Evolutionary conservation across 2,888 invertebrate genomes (phyloP), one percentile per base, ranked within the genome.

Genomic region (Serripes groenlandicus): DNA sequence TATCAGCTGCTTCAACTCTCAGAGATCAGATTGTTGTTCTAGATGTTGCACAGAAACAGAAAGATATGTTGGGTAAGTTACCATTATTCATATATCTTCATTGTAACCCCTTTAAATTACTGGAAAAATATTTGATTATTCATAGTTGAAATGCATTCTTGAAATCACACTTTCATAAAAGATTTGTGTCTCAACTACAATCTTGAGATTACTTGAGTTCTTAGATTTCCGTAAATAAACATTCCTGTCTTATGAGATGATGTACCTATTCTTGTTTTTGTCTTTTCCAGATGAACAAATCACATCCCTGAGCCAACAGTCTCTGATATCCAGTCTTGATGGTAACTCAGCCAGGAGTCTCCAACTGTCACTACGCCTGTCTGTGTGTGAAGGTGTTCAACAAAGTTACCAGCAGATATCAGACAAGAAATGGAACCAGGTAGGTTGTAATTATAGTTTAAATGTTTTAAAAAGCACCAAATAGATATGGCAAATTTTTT

Each of bases 331-430:
- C 23, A 23, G n/a, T 37, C 37, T 68, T 4, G 35, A 32, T 18
- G 68, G 42, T 26, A 68, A 42, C 30, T 42, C 68, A 42, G 3
- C 68, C 37, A 37, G 49, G 68, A 23, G 49, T 68, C 42, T 68
- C 15, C 68, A 68, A 11, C 26, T 68, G 37, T 37, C 68, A 11
- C 37, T 68, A n/a, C 68, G 68, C 42, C 68, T 68, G 42, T 68
- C 68, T 42, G 68, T 68, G 23, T n/a, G 28, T 42, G 42, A 68
- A 26, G 68, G 68, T 5, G 68, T 68, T 1, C 37, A 42, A 68
- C 68, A 68, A 3, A 37, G 35, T 1, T 68, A 68, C 35, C 37
- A 42, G 28, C 68, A 68, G 30, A 42, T 68, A 9, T 1, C 42
- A 21, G 68, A 42, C 15, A 68, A 68, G 42, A 11, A 68, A 28